These are phyloP conservation scores for Brachyistius frenatus DNA, from an alignment of 2,113 vertebrate species.

Conservation along the genomic window DNA sequence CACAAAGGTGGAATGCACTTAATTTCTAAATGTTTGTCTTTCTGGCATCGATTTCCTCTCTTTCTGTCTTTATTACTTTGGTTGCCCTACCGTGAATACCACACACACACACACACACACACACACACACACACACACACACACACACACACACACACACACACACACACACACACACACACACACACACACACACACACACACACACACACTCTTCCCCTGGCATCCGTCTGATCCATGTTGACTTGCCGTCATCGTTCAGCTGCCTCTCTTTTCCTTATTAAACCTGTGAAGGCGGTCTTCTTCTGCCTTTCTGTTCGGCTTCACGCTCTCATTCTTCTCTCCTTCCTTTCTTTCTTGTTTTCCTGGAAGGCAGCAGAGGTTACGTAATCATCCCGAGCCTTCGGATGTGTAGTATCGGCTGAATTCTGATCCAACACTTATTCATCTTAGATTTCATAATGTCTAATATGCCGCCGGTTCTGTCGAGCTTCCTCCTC, in stretches of 20 bases:
- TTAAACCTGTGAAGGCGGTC: slow-evolving; percentile 35
- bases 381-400: background rate
- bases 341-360: slow-evolving; percentile 8
- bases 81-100: slow-evolving; percentile 13
- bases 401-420: background rate
- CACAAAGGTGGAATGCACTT: slow-evolving; percentile 29
- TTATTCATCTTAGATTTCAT: background rate
- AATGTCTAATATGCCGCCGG: too few relatives aligned
- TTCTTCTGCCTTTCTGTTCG: slow-evolving; percentile 35
- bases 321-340: slow-evolving; percentile 21
- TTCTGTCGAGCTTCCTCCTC: too few relatives aligned
- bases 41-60: slow-evolving; percentile 57
- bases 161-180: background rate
- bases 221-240: slow-evolving; percentile 27
- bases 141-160: slow-evolving; percentile 14
- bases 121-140: slow-evolving; percentile 13
- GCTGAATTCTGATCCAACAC: background rate
- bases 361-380: background rate
- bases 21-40: slow-evolving; percentile 63
- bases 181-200: slow-evolving; percentile 30
- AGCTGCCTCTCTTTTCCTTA: slow-evolving; percentile 47
- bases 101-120: slow-evolving; percentile 24
- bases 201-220: background rate
- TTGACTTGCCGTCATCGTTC: slow-evolving; percentile 50
- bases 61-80: slow-evolving; percentile 55